Base-by-base conservation (phyloP, 2,888 invertebrate species). In the Tachina grossa region DNA sequence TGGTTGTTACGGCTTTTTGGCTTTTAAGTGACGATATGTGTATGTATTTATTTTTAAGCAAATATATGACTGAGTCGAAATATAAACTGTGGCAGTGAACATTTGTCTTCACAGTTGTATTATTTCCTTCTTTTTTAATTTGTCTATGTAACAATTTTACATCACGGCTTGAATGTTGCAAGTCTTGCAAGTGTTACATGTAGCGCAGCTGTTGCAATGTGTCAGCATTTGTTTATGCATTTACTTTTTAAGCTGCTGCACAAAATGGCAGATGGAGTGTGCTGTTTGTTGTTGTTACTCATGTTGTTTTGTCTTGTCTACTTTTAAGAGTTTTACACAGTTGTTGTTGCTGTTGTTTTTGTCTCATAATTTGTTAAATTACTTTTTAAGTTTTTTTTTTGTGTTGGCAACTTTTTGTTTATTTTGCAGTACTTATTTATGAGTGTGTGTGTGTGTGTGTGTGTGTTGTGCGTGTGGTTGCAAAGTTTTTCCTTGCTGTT, bases 291-390 rank as follows among this genome's bases (percentile, higher is more conserved):
- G 59, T 61, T 51, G 9, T 53, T 78, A 6, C 41, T 51, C 31
- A 69, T 69, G 53, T 53, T 55, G 41, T 77, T 57, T 66, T 66
- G 55, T 53, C 2, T 76, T 76, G 66, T 71, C 78, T 79, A 45
- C 16, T 71, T 41, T 13, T 47, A 79, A 47, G 16, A 72, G 71
- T 65, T 79, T 63, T 13, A 55, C 47, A 49, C 53, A 47, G 47
- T 72, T 71, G 14, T 43, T 51, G 39, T 47, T 49, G 13, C 19
- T 53, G 19, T 75, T 83, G 59, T 14, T 69, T 61, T 16, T 83
- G 83, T 76, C 68, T 79, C 69, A 83, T 85, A 83, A 83, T 85
- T 85, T 85, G 85, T 85, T 83, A 85, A 83, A 83, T 85, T 85
- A 83, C 71, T 85, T 85, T 31, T 79, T 19, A 72, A 76, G 79